Evolutionary conservation across 2,113 vertebrate species (phyloP), one percentile per base, ranked within the genome.

Genomic region (Zosterops hypoxanthus): DNA sequence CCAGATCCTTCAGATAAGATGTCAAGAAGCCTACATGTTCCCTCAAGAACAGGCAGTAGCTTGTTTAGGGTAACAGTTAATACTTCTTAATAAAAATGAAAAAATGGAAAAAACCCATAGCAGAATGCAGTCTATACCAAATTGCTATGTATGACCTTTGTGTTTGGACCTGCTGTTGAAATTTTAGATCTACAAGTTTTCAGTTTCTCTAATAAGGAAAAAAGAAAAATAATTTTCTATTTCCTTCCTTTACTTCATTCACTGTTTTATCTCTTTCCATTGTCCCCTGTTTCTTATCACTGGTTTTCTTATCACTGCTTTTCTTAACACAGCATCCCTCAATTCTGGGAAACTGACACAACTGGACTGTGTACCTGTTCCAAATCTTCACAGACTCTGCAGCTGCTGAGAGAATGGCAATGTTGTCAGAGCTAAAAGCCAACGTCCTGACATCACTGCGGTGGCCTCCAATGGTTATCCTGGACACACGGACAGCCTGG

Each of bases 351-450:
- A 64, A 68, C n/a, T 16, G 68, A 53, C 10, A 25, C 24, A 34
- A 36, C 15, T 3, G 5, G 22, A 44, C 23, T 26, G 55, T 2
- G 2, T 97, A 99, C 99, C 99, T 99, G 98, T 99, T 99, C 99
- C 99, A 99, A 59, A 99, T 98, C 97, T 99, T 99, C 49, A 99
- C 96, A 0, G 99, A 99, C 82, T 99, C 99, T 9, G 98, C 99
- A 1, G 99, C 98, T 20, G 98, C 99, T 3, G 99, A 99, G 18
- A 99, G 98, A 64, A 99, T 25, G 24, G 99, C 99, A 71, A 99
- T 99, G 91, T 99, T 99, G 96, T 99, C 99, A 0, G 99, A 99
- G 97, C 99, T 99, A 95, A 99, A 99, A 50, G 99, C 98, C 96
- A 99, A 72, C 0, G 99, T 99, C 64, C 99, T 98, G 52, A 98